These are phyloP conservation scores for Drosophila quadrilineata DNA, from an alignment of 1,140 invertebrate genomes.

Conservation along the genomic window DNA sequence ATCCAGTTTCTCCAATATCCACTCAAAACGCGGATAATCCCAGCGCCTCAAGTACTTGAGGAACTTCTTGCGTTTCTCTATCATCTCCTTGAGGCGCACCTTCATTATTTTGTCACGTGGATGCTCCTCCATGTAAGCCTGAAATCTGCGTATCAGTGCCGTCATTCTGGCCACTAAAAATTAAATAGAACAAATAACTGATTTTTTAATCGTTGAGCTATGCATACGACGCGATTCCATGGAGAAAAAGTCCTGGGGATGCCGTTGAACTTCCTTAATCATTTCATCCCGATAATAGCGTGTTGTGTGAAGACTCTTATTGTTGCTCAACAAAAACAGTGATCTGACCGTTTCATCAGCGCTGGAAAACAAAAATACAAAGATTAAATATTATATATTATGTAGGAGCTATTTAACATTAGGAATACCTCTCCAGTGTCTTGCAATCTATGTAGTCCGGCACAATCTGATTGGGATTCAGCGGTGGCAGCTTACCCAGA, in stretches of 20 bases:
- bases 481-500: constrained; percentile 77
- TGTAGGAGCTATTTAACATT: neutral
- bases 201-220: neutral
- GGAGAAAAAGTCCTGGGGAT: constrained; percentile 83
- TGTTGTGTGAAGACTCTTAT: constrained; percentile 75
- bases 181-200: neutral
- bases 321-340: constrained; percentile 84
- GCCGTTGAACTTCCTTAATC: constrained; percentile 83
- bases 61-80: constrained; percentile 88
- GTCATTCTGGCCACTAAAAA: constrained; percentile 83
- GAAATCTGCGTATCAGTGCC: constrained; percentile 83
- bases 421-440: constrained; percentile 83
- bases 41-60: constrained; percentile 86
- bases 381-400: neutral
- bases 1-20: constrained; percentile 91
- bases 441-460: constrained; percentile 81
- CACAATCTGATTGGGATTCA: constrained; percentile 79
- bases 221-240: constrained; percentile 83
- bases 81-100: constrained; percentile 86
- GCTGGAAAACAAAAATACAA: constrained; percentile 58
- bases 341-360: constrained; percentile 84
- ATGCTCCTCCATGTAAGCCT: constrained; percentile 82
- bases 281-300: constrained; percentile 80
- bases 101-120: constrained; percentile 83
- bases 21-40: constrained; percentile 93